Base-by-base conservation (phyloP, 2,888 invertebrate genomes). In the Smittia aterrima region DNA sequence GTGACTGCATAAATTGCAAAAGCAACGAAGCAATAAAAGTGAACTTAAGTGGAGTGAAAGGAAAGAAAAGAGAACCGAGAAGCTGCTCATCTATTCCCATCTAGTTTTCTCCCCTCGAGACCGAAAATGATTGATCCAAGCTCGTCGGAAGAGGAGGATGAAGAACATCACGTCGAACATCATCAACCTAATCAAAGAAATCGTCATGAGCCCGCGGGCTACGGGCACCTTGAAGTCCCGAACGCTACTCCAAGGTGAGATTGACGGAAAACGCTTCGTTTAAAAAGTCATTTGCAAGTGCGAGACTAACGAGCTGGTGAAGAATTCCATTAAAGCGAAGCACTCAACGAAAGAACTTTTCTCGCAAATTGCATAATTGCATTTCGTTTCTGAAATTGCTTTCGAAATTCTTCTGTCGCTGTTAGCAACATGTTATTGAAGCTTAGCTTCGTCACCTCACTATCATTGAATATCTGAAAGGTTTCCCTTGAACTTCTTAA, bases 71-170 rank as follows among this genome's bases (percentile, higher is more conserved):
- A 32, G 9, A 32, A 32, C 32, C 32, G 32, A 32, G 32, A 32
- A 9, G 32, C n/a, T n/a, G n/a, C 32, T 6, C 32, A 32, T 32
- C 32, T 9, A 9, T 32, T 32, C 3, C 9, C 32, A 9, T 32
- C 32, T 9, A 32, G 32, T 32, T 32, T 32, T 6, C 32, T 32
- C 32, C 32, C 32, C 32, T 32, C 32, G 32, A 32, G 32, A 32
- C 32, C 1, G 25, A 70, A 16, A 77, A 96, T 96, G 96, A 95
- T 96, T 83, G 95, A 96, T 83, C 96, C 96, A 77, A 96, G 96
- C 84, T 96, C 96, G 78, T 96, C 96, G 76, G 96, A 96, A 84
- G 96, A 96, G 84, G 96, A 96, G 82, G 94, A 91, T 78, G 96
- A 96, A 78, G 95, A 95, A 84, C 95, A 95, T 83, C 92, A 90